Evolutionary conservation across 2,113 vertebrate species (phyloP).

Genomic region (Megaptera novaeangliae): DNA sequence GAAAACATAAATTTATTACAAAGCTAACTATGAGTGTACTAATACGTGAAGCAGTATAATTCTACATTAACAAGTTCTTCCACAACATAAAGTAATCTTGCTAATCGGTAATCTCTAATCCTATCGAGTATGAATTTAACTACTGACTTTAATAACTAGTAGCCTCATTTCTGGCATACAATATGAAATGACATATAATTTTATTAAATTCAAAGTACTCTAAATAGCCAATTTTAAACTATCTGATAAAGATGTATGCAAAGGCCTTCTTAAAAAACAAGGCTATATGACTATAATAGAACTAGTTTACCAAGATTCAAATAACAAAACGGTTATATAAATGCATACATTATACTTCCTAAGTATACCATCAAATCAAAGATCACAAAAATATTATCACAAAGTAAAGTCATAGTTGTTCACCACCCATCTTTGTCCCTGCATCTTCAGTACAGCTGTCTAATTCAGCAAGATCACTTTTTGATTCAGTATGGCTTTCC

Average conservation of each 20-base stretch:
- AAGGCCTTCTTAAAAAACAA: constrained; percentile 63
- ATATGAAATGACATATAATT: constrained; percentile 57
- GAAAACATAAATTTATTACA: constrained; percentile 63
- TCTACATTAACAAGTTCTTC: constrained; percentile 49
- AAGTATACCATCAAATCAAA: constrained; percentile 43
- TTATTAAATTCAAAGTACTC: constrained; percentile 57
- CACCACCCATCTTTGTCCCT: constrained; percentile 75
- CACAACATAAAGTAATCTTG: constrained; percentile 46
- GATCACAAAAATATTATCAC: constrained; percentile 67
- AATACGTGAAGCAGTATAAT: constrained; percentile 54
- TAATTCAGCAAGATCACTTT: constrained; percentile 74
- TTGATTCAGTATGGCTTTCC: constrained; percentile 74
- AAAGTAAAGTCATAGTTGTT: constrained; percentile 60
- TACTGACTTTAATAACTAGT: constrained; percentile 31
- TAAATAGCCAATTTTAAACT: constrained; percentile 46
- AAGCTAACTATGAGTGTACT: constrained; percentile 49
- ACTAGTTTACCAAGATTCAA: constrained; percentile 60
- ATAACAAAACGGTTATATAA: constrained; percentile 59
- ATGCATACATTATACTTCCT: constrained; percentile 65
- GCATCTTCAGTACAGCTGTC: constrained; percentile 78
- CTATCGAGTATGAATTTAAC: constrained; percentile 41
- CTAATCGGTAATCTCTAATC: constrained; percentile 39
- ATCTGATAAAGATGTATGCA: constrained; percentile 64
- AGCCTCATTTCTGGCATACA: constrained; percentile 47
- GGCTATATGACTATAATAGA: constrained; percentile 70